Conservation (phyloP, 2,888 invertebrate genomes). For the Smittia aterrima region DNA sequence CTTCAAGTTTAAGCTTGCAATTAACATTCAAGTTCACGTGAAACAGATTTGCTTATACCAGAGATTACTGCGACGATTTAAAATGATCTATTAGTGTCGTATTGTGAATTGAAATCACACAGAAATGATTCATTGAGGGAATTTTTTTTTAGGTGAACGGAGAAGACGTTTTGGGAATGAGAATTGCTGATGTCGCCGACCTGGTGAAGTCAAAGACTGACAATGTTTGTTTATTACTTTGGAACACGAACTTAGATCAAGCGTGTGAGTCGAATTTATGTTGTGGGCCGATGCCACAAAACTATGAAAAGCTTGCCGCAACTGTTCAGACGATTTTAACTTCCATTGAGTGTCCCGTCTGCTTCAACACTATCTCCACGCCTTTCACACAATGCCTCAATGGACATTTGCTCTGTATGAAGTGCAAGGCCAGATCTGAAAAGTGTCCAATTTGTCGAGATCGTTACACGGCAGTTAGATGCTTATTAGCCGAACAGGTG, state of each 20-base stretch:
- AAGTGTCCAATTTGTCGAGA: slow-evolving; percentile 65
- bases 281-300: slow-evolving; percentile 59
- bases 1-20: neutral
- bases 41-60: neutral
- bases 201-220: slow-evolving; percentile 54
- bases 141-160: slow-evolving; percentile 62
- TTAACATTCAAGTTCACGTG: slow-evolving; percentile 8
- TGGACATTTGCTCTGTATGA: slow-evolving; percentile 63
- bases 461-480: slow-evolving; percentile 56
- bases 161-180: slow-evolving; percentile 57
- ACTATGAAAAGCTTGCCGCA: slow-evolving; percentile 56
- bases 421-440: slow-evolving; percentile 60
- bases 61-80: neutral
- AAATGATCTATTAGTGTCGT: neutral
- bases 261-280: slow-evolving; percentile 56
- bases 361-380: slow-evolving; percentile 61
- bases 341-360: slow-evolving; percentile 64
- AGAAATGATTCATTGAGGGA: neutral
- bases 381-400: slow-evolving; percentile 66
- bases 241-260: slow-evolving; percentile 56
- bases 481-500: slow-evolving; percentile 57
- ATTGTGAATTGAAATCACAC: too few relatives aligned
- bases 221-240: slow-evolving; percentile 55
- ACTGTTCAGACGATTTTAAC: slow-evolving; percentile 57
- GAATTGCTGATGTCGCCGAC: slow-evolving; percentile 58